Conservation (phyloP, 2,113 vertebrate genomes). For the Oncorhynchus clarkii region DNA sequence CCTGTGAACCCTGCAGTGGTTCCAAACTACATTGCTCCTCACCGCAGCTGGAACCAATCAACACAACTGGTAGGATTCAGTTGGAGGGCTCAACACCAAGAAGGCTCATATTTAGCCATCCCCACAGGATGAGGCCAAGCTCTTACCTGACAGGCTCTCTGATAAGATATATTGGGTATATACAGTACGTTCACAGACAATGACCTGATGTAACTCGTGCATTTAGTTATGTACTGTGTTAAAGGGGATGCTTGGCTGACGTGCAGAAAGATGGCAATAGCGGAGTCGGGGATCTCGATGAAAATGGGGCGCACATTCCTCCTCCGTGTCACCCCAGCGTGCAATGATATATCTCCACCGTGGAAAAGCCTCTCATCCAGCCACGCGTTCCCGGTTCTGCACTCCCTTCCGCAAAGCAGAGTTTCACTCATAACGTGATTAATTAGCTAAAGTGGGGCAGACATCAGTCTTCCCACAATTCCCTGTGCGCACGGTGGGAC, state of each 20-base stretch:
- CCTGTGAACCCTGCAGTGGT: slow-evolving; percentile 20
- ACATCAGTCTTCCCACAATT: slow-evolving; percentile 39
- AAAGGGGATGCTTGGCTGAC: slow-evolving; percentile 14
- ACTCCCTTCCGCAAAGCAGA: slow-evolving; percentile 45
- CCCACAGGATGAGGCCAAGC: slow-evolving; percentile 40
- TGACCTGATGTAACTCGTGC: background rate
- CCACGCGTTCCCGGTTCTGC: slow-evolving; percentile 15
- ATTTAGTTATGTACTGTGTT: background rate
- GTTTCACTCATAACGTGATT: slow-evolving; percentile 44
- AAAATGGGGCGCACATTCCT: background rate
- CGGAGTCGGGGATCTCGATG: background rate
- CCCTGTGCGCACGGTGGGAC: slow-evolving; percentile 35
- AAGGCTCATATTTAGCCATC: slow-evolving; percentile 44
- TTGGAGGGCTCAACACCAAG: slow-evolving; percentile 58
- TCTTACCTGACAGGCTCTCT: slow-evolving; percentile 50
- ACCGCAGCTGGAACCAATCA: slow-evolving; percentile 75
- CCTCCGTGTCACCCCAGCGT: slow-evolving; percentile 23
- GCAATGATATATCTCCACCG: slow-evolving; percentile 38
- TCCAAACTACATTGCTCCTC: slow-evolving; percentile 1
- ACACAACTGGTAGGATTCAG: slow-evolving; percentile 40
- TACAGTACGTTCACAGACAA: background rate
- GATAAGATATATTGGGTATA: slow-evolving; percentile 40
- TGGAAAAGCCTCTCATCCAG: slow-evolving; percentile 15
- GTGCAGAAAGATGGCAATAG: slow-evolving; percentile 3
- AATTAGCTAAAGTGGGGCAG: slow-evolving; percentile 70